These are phyloP conservation scores for Turdus rufiventris DNA, from an alignment of 2,113 vertebrate genomes.

Conservation along the genomic window DNA sequence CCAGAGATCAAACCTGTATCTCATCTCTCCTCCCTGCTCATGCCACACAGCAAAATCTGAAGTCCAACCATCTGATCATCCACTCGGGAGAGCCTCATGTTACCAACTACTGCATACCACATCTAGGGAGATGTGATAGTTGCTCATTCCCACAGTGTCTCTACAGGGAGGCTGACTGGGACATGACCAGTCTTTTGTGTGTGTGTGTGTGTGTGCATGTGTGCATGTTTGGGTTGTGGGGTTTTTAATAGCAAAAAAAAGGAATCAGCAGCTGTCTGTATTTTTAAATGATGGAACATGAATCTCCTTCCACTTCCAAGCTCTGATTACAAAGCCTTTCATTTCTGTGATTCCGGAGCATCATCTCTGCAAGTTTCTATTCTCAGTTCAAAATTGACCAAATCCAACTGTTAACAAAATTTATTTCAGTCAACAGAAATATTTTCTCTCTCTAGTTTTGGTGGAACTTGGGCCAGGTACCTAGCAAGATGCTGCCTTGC, in stretches of 20 bases:
- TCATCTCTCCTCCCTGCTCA: neutral
- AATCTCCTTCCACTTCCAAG: neutral
- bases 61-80: neutral
- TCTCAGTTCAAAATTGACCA: neutral
- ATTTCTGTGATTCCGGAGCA: neutral
- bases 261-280: neutral
- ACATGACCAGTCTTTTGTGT: neutral
- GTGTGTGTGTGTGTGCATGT: neutral
- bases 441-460: neutral
- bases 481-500: neutral
- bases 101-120: neutral
- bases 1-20: neutral
- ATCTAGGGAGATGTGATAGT: neutral
- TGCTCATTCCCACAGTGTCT: neutral
- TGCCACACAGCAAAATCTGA: neutral
- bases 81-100: neutral
- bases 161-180: neutral
- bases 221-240: neutral
- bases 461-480: neutral
- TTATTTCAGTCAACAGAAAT: neutral
- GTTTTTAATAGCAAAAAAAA: neutral
- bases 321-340: neutral
- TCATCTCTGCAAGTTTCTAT: neutral
- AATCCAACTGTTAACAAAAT: neutral
- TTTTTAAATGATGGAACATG: neutral